These are phyloP conservation scores for Isurus oxyrinchus DNA, from an alignment of 2,113 vertebrate species.

Conservation along the genomic window DNA sequence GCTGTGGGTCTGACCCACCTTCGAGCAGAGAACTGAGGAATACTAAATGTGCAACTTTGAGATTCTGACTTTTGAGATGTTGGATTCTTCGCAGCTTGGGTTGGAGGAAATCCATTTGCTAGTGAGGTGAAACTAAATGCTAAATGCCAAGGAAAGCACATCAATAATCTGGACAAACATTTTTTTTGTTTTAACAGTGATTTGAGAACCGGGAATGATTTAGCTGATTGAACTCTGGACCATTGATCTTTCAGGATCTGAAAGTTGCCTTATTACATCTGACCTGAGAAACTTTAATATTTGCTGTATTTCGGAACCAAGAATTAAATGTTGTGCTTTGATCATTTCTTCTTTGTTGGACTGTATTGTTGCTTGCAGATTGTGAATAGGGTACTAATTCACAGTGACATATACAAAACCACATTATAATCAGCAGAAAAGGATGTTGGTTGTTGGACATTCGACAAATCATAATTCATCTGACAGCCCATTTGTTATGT, in stretches of 20 bases:
- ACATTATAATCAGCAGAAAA: background rate
- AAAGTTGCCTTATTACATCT: background rate
- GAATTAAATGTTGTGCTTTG: background rate
- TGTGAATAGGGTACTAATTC: conserved; percentile 8
- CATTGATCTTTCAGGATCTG: background rate
- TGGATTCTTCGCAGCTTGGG: background rate
- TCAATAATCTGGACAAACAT: background rate
- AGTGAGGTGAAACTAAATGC: background rate
- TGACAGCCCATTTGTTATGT: conserved; percentile 26
- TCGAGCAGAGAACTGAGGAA: too few relatives aligned
- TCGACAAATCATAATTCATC: conserved; percentile 42
- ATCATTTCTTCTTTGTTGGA: background rate
- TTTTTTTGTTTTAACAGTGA: too few relatives aligned
- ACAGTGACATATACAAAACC: conserved; percentile 9
- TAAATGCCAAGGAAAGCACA: background rate
- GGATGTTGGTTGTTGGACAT: background rate
- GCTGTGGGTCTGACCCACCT: too few relatives aligned
- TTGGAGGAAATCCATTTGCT: background rate
- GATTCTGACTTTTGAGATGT: background rate
- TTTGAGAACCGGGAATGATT: conserved; percentile 9
- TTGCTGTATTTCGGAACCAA: background rate
- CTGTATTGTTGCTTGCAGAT: background rate
- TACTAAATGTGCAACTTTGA: background rate
- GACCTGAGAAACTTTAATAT: background rate
- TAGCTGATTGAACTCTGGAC: too few relatives aligned